phyloP scores from a whole-genome alignment of 1,140 invertebrate genomes.

The Copidosoma floridanum region DNA sequence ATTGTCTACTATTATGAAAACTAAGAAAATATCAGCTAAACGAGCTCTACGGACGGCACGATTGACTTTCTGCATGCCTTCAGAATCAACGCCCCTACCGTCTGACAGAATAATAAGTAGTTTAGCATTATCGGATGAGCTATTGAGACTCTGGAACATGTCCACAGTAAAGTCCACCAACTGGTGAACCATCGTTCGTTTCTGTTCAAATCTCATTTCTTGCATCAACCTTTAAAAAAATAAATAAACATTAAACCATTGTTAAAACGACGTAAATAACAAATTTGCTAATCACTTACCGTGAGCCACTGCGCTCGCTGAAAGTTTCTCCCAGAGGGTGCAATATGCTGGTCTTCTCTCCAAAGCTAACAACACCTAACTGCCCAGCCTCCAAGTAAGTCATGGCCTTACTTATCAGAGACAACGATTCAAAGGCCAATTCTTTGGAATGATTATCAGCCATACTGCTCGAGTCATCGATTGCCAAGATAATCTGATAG shows the following conservation, averaged over 20 bases:
- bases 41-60: conserved; percentile 78
- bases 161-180: conserved; percentile 76
- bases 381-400: conserved; percentile 92
- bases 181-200: conserved; percentile 76
- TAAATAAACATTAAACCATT: conserved; percentile 1
- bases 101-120: conserved; percentile 91
- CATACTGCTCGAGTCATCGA: conserved; percentile 97
- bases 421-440: conserved; percentile 91
- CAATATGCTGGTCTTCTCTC: conserved; percentile 79
- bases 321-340: conserved; percentile 86
- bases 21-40: conserved; percentile 82
- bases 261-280: conserved; percentile 3
- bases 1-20: conserved; percentile 96
- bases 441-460: conserved; percentile 85
- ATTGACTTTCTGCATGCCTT: conserved; percentile 76
- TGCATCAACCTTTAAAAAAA: conserved; percentile 62
- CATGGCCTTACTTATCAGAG: conserved; percentile 88
- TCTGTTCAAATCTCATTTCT: conserved; percentile 77
- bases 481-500: conserved; percentile 94
- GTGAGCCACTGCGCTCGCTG: conserved; percentile 75
- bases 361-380: conserved; percentile 89
- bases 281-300: conserved; percentile 42
- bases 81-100: conserved; percentile 89
- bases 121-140: conserved; percentile 72
- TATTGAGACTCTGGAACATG: conserved; percentile 63